phyloP scores from a whole-genome alignment of 2,797 vertebrate genomes.

The Characodon lateralis region DNA sequence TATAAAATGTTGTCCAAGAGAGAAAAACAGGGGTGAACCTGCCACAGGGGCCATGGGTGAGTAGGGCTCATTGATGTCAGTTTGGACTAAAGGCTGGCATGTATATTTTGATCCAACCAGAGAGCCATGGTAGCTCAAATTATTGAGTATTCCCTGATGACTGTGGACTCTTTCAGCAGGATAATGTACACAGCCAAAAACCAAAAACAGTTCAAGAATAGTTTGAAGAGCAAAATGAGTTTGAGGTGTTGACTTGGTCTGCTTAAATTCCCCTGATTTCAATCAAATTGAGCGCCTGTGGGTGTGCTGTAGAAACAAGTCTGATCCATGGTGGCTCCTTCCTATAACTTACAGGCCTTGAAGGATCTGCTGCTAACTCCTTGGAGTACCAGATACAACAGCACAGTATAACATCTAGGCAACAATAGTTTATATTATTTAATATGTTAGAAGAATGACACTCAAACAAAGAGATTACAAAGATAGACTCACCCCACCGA shows the following conservation, averaged over 20 bases:
- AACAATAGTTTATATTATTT: background rate
- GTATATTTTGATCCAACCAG: background rate
- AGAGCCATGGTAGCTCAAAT: background rate
- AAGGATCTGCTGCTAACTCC: background rate
- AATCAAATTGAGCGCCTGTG: no score
- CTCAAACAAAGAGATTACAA: background rate
- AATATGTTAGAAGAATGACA: background rate
- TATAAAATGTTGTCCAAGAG: background rate
- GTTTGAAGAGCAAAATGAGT: background rate
- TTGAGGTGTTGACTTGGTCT: background rate
- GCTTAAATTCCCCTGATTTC: background rate
- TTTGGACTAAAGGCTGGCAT: background rate
- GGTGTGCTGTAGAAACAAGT: no score
- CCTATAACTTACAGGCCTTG: background rate
- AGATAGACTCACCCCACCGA: conserved; percentile 88
- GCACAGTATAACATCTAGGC: background rate
- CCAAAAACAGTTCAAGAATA: background rate
- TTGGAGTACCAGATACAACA: background rate
- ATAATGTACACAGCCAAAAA: background rate
- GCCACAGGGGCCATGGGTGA: background rate
- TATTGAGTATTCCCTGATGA: background rate
- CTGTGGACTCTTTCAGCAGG: background rate
- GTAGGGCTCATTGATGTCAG: background rate
- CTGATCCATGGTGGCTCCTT: no score
- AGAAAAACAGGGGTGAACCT: background rate